Base-by-base conservation (phyloP, 2,797 vertebrate genomes). In the Chaenodraco wilsoni region DNA sequence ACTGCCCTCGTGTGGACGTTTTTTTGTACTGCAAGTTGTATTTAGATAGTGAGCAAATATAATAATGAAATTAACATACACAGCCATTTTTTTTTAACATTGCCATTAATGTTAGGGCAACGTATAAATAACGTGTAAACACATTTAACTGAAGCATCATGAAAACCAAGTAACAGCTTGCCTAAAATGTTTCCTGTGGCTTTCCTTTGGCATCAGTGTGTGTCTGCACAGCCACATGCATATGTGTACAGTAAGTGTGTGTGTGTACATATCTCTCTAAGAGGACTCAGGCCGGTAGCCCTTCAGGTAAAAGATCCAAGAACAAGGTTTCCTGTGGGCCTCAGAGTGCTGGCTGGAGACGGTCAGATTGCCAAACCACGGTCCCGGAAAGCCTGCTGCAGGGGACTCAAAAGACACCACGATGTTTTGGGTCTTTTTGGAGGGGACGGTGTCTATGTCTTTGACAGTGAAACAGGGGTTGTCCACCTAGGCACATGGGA, bases 251-350 rank as follows among this genome's bases (percentile, higher is more conserved):
- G 40, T 65, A 23, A 4, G 12, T 48, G 16, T 60, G 31, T 60
- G 31, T 48, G 21, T 65, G 49, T 56, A 37, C 3, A 33, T 16
- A 23, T 23, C 4, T 46, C 11, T 69, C 74, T 82, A 80, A 16
- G 56, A 79, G 43, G 78, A 79, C 58, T 87, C 52, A 3, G 75
- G 76, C 9, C 23, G 79, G 67, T 90, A 43, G 0, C 96, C 96
- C 69, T 91, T 96, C 52, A 97, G 92, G 75, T 96, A 97, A 82
- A 91, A 97, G 31, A 96, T 86, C 96, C 96, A 97, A 45, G 79
- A 90, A 67, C 91, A 84, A 9, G 81, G 74, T 0, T 82, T 80
- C n/a, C 81, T 89, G 2, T 81, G 69, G 41, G 90, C 92, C 11
- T 94, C 85, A 0, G 88, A 76, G 0, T 79, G 67, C 19, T 87